These are phyloP conservation scores for Drosophila pseudoananassae DNA, from an alignment of 1,140 invertebrate species.

Conservation along the genomic window DNA sequence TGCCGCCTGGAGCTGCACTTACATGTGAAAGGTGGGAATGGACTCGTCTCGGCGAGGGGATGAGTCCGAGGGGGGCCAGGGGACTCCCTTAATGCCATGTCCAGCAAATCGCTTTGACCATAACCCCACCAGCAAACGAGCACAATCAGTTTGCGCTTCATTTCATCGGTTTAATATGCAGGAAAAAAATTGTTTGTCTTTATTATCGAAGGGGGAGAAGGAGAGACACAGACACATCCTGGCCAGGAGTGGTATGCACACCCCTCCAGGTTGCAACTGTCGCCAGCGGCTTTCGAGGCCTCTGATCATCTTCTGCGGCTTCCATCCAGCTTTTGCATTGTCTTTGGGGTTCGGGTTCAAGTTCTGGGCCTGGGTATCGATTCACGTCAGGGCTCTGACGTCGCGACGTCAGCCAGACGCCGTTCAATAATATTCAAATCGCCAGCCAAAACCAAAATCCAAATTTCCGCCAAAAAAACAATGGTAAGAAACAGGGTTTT, in stretches of 20 bases:
- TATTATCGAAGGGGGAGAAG: conserved; percentile 57
- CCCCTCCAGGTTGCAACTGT: conserved; percentile 36
- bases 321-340: neutral
- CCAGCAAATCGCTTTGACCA: conserved; percentile 62
- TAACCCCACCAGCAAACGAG: conserved; percentile 32
- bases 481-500: neutral
- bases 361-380: conserved; percentile 16
- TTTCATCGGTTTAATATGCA: conserved; percentile 68
- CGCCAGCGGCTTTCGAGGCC: conserved; percentile 37
- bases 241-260: conserved; percentile 12
- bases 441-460: conserved; percentile 19
- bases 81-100: conserved; percentile 61
- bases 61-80: neutral
- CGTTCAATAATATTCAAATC: conserved; percentile 48
- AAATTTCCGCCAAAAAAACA: conserved; percentile 26
- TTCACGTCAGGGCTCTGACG: conserved; percentile 39
- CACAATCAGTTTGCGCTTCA: conserved; percentile 72
- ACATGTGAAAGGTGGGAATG: conserved; percentile 45
- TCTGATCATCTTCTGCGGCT: conserved; percentile 36
- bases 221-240: conserved; percentile 21
- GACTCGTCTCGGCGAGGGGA: neutral
- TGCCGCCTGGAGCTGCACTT: conserved; percentile 49
- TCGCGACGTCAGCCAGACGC: conserved; percentile 41
- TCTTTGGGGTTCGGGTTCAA: neutral
- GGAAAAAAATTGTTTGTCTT: conserved; percentile 64